A percentile compares a stretch with the other conserved stretches of the same genome.
phyloP scores from a whole-genome alignment of 2,888 invertebrate genomes.

The Dasysyrphus albostriatus region DNA sequence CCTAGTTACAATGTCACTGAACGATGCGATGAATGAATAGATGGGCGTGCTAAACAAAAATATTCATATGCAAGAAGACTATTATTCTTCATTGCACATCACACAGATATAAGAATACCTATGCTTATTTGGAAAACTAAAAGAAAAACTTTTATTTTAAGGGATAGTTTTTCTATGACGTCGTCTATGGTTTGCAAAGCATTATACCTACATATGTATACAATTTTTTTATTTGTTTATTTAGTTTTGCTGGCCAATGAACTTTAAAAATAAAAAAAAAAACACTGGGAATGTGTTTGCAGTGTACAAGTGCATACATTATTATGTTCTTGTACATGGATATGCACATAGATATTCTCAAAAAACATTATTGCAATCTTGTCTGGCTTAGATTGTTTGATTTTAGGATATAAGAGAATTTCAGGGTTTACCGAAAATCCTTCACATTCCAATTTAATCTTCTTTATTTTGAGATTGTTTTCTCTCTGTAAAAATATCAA shows the following conservation, averaged over 20 bases:
- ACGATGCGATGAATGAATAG: slow-evolving; percentile 22
- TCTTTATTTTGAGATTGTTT: neutral
- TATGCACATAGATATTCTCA: slow-evolving; percentile 4
- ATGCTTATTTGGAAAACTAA: slow-evolving; percentile 24
- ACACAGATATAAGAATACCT: neutral
- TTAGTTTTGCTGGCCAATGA: slow-evolving; percentile 61
- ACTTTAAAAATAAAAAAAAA: slow-evolving; percentile 32
- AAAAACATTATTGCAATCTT: slow-evolving; percentile 46
- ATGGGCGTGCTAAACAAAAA: slow-evolving; percentile 7
- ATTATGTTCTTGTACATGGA: too few species aligned
- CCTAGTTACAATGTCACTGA: slow-evolving; percentile 64
- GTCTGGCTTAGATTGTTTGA: slow-evolving; percentile 53
- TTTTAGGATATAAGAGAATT: slow-evolving; percentile 45
- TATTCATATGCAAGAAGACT: neutral
- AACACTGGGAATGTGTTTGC: slow-evolving; percentile 5
- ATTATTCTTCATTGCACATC: slow-evolving; percentile 4
- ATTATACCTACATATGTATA: neutral
- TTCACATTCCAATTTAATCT: slow-evolving; percentile 19
- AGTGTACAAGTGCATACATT: neutral
- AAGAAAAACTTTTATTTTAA: slow-evolving; percentile 27
- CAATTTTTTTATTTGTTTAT: slow-evolving; percentile 16
- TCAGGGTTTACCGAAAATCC: slow-evolving; percentile 40
- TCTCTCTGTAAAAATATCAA: neutral
- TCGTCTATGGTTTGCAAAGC: neutral
- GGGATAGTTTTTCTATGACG: slow-evolving; percentile 7